Base-by-base conservation (phyloP, 1,140 invertebrate genomes). In the Drosophila seguyi region DNA sequence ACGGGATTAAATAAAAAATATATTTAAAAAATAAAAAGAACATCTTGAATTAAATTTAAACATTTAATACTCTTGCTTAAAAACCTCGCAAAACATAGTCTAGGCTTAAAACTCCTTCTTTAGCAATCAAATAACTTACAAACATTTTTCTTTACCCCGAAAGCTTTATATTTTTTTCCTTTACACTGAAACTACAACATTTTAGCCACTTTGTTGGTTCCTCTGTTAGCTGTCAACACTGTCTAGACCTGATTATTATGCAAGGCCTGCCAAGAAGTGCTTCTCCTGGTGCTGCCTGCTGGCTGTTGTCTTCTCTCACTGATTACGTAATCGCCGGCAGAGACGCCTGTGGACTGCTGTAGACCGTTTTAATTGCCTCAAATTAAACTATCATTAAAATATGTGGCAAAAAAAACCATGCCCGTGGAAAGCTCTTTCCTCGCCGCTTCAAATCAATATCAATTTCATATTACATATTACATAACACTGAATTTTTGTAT, bases 301-400 rank as follows among this genome's bases (percentile, higher is more conserved):
- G 62, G 65, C 44, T 59, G 77, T 58, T 75, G 78, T 77, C 74
- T 66, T 81, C 73, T 29, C 66, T 67, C 47, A 63, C 83, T 82
- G 79, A 82, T 82, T 83, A 78, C 73, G 55, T 88, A 87, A 88
- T 79, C 83, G 71, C 42, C 44, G 31, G 31, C 42, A 48, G 44
- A 69, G 63, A 42, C 78, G 47, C 22, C 50, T 36, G 29, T 11
- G 16, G 58, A 56, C 61, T 67, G 55, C 44, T 76, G 72, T 60
- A 76, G 73, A 79, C 85, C 85, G 86, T 90, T 90, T 90, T 88
- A 88, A 88, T 88, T 88, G 85, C 73, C 62, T 48, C 66, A 81
- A 90, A 90, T 88, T 88, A 88, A 88, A 90, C 65, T 90, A 81
- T 88, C 74, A 90, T 90, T 90, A 81, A 90, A 90, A 79, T 90